A percentile compares a stretch with the other conserved stretches of the same genome.
Evolutionary conservation across 2,888 invertebrate species (phyloP).

Genomic region (Spodoptera exigua): DNA sequence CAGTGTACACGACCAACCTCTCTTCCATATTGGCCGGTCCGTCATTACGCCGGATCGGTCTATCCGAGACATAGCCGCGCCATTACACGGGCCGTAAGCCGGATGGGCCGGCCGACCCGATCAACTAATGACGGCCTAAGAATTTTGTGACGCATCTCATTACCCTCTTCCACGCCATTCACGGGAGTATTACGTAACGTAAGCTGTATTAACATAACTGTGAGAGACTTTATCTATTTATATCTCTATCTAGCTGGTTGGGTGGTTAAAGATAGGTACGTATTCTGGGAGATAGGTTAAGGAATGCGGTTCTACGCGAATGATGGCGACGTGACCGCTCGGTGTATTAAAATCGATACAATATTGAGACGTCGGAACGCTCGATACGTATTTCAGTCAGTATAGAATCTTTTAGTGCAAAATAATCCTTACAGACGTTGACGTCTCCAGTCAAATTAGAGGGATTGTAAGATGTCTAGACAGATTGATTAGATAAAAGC

Average conservation of each 20-base stretch:
- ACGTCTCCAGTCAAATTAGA: conserved; percentile 32
- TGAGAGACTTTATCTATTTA: conserved; percentile 55
- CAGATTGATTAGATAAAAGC: conserved; percentile 42
- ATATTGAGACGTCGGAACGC: neutral
- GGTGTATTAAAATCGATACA: conserved; percentile 13
- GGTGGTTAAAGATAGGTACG: conserved; percentile 14
- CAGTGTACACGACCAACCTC: conserved; percentile 65
- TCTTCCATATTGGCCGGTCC: conserved; percentile 77
- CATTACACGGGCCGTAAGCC: conserved; percentile 66
- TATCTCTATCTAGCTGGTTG: conserved; percentile 52
- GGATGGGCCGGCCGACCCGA: conserved; percentile 63
- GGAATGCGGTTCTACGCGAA: conserved; percentile 33
- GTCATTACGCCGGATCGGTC: conserved; percentile 73
- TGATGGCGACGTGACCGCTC: conserved; percentile 1
- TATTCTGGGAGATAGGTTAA: conserved; percentile 27
- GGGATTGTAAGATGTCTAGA: conserved; percentile 49
- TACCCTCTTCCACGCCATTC: conserved; percentile 53
- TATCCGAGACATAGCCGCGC: conserved; percentile 67
- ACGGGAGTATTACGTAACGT: conserved; percentile 49
- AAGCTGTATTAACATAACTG: conserved; percentile 52
- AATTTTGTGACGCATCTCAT: conserved; percentile 75
- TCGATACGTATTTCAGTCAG: neutral
- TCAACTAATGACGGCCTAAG: conserved; percentile 74
- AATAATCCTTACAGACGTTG: conserved; percentile 22
- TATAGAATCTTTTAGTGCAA: neutral